Evolutionary conservation across 2,888 invertebrate genomes (phyloP).

Genomic region (Drosophila tanythrix): DNA sequence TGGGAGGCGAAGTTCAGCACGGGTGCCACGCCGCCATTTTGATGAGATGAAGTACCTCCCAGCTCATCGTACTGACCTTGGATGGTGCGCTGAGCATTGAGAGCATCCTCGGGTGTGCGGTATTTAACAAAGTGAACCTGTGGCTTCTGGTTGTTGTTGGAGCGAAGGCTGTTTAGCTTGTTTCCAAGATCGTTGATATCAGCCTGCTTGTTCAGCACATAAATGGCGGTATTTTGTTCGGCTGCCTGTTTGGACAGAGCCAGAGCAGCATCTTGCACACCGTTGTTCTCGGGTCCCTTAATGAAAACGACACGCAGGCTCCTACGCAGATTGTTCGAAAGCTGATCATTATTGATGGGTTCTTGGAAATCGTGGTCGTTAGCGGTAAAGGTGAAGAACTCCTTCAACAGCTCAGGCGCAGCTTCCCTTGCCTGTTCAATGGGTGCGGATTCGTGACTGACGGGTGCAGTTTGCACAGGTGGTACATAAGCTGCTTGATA

Average conservation of each 20-base stretch:
- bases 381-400: conserved; percentile 81
- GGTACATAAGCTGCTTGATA: conserved; percentile 44
- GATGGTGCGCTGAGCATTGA: conserved; percentile 80
- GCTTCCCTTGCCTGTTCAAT: conserved; percentile 46
- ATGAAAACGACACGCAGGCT: conserved; percentile 83
- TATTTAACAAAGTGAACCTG: conserved; percentile 83
- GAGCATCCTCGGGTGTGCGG: conserved; percentile 81
- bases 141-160: conserved; percentile 73
- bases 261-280: conserved; percentile 76
- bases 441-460: conserved; percentile 17
- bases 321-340: conserved; percentile 61
- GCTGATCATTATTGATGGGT: conserved; percentile 61
- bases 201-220: conserved; percentile 81
- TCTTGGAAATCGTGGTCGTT: conserved; percentile 77
- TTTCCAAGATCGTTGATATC: conserved; percentile 74
- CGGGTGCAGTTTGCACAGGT: conserved; percentile 10
- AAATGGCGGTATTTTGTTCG: conserved; percentile 82
- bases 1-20: conserved; percentile 79
- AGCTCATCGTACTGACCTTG: conserved; percentile 80
- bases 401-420: conserved; percentile 74
- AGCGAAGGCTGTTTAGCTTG: conserved; percentile 71
- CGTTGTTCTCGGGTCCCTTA: conserved; percentile 82
- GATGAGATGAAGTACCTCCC: conserved; percentile 68
- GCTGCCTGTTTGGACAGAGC: conserved; percentile 73
- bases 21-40: conserved; percentile 79